Evolutionary conservation across 2,888 invertebrate species (phyloP).

Genomic region (Oligia latruncula): DNA sequence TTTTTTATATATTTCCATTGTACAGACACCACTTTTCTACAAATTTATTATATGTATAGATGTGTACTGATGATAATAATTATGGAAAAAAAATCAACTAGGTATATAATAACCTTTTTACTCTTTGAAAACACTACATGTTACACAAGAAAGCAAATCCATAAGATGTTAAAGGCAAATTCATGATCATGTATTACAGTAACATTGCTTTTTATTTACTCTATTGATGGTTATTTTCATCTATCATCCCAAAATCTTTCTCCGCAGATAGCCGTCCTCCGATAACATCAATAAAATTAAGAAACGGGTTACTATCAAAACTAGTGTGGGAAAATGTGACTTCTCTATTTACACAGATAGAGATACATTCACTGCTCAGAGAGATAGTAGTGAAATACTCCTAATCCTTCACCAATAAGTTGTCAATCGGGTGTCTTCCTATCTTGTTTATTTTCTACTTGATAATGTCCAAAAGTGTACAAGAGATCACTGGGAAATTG

Average conservation of each 20-base stretch:
- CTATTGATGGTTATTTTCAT: background rate
- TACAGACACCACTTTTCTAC: no score
- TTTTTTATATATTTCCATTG: no score
- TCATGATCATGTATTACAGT: background rate
- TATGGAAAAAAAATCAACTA: no score
- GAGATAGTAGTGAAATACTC: constrained; percentile 72
- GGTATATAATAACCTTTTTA: background rate
- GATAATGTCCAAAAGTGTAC: constrained; percentile 56
- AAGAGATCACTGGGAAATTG: constrained; percentile 58
- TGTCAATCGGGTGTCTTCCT: constrained; percentile 74
- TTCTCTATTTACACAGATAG: constrained; percentile 56
- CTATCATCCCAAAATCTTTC: constrained; percentile 33
- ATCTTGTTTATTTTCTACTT: constrained; percentile 69
- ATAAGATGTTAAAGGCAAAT: background rate
- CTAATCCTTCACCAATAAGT: constrained; percentile 75
- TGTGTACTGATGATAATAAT: no score
- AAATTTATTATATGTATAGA: no score
- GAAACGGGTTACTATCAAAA: constrained; percentile 60
- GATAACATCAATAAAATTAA: constrained; percentile 42
- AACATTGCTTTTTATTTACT: background rate
- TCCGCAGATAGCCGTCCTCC: constrained; percentile 10
- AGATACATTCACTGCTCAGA: constrained; percentile 63
- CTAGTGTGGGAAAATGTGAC: constrained; percentile 66
- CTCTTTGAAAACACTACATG: background rate
- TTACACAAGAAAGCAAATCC: background rate